Evolutionary conservation across 92 coral and sea anemone genomes (phyloP).

Genomic region (Palythoa grandis): DNA sequence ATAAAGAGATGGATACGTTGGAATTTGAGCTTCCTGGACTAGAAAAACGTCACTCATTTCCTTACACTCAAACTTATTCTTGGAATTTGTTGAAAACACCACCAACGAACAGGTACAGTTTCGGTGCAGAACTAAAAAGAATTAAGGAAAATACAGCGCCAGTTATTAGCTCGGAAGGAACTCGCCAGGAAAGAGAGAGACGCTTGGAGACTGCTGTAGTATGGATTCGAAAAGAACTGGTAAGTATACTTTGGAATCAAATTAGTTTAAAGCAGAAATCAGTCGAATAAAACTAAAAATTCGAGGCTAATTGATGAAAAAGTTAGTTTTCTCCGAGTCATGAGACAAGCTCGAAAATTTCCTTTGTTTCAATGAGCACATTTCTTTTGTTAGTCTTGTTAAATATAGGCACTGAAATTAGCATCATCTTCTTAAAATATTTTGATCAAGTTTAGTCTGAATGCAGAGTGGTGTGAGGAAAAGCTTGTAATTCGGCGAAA

Average conservation of each 20-base stretch:
- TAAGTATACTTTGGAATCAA: constrained; percentile 42
- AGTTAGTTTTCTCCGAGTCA: not conserved
- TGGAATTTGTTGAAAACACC: constrained; percentile 68
- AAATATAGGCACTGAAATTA: not conserved
- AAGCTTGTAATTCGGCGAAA: not conserved
- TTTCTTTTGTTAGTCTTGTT: not conserved
- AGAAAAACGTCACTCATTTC: constrained; percentile 81
- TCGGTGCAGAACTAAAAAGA: constrained; percentile 47
- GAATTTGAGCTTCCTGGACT: constrained; percentile 45
- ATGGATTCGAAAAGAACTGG: constrained; percentile 95
- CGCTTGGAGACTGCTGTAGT: constrained; percentile 82
- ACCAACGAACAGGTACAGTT: constrained; percentile 24
- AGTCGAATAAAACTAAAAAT: not conserved
- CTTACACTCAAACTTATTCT: constrained; percentile 68
- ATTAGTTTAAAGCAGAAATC: not conserved
- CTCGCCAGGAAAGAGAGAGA: constrained; percentile 81
- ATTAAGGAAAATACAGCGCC: constrained; percentile 60
- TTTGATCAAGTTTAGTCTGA: not conserved
- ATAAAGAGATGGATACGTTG: constrained; percentile 36
- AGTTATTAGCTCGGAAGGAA: constrained; percentile 80
- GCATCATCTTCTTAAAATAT: not conserved
- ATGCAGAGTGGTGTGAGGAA: not conserved
- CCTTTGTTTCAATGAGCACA: not conserved
- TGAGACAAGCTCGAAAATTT: not conserved
- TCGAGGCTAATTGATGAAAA: not conserved